Conservation (phyloP, 2,113 vertebrate genomes). For the Megaleporinus macrocephalus region DNA sequence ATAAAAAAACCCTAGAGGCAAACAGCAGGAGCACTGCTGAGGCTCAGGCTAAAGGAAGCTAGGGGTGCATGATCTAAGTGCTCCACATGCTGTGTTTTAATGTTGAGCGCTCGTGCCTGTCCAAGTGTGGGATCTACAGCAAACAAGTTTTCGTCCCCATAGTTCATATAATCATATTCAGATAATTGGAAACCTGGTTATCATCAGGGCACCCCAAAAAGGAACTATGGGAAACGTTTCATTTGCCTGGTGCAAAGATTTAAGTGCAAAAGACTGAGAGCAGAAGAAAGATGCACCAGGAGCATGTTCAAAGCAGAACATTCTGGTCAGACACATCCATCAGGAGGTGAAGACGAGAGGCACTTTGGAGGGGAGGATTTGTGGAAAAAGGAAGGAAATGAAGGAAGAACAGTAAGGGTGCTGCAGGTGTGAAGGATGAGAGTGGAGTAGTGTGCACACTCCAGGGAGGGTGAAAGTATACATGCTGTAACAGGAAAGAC, state of each 20-base stretch:
- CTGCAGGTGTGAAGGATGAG: not conserved
- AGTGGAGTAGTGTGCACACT: constrained; percentile 44
- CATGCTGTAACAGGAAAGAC: not conserved
- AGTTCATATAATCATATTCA: not conserved
- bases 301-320: not conserved
- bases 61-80: not conserved
- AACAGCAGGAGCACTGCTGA: not conserved
- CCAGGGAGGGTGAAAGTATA: constrained; percentile 19
- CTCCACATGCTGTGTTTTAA: not conserved
- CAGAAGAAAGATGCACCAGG: not conserved
- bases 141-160: not conserved
- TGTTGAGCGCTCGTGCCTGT: no score
- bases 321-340: not conserved
- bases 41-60: not conserved
- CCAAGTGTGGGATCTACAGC: not conserved
- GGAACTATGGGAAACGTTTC: not conserved
- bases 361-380: not conserved
- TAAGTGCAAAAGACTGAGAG: not conserved
- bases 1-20: not conserved
- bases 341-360: not conserved
- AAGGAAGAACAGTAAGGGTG: constrained; percentile 39
- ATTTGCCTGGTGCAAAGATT: not conserved
- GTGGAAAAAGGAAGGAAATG: constrained; percentile 55
- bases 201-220: not conserved
- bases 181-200: not conserved